Evolutionary conservation across 2,888 invertebrate species (phyloP).

Genomic region (Phragmatobia fuliginosa): DNA sequence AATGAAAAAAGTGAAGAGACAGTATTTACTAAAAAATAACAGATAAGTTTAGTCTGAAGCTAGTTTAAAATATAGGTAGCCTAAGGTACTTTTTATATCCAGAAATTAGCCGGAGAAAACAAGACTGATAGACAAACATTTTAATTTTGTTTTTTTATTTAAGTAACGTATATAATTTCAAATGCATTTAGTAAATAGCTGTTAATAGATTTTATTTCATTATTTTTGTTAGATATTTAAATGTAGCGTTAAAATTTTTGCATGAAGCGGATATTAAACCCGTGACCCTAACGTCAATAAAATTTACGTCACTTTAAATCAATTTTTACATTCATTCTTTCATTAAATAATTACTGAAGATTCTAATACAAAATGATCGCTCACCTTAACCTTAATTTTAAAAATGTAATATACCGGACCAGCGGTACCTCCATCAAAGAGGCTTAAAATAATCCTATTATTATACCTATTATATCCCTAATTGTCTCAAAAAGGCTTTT

Average conservation of each 20-base stretch:
- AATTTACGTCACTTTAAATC: not conserved
- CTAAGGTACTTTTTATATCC: too few species aligned
- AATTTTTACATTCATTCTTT: not conserved
- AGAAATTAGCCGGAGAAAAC: too few species aligned
- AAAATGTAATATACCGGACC: slow-evolving; percentile 11
- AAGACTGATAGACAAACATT: too few species aligned
- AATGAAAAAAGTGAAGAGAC: not conserved
- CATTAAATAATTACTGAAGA: not conserved
- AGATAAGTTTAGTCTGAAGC: too few species aligned
- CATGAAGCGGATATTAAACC: too few species aligned
- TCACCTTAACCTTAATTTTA: slow-evolving; percentile 11
- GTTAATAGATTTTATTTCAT: too few species aligned
- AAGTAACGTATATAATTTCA: too few species aligned
- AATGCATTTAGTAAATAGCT: too few species aligned
- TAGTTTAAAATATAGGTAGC: too few species aligned
- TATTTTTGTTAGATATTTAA: too few species aligned
- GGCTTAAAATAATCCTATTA: slow-evolving; percentile 21
- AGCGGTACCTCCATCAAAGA: slow-evolving; percentile 15
- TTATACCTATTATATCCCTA: slow-evolving; percentile 11
- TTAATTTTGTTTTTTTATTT: too few species aligned
- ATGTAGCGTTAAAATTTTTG: too few species aligned
- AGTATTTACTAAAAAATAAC: not conserved
- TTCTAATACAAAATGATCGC: not conserved
- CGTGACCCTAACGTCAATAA: not conserved
- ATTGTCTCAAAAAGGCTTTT: slow-evolving; percentile 17